Evolutionary conservation across 2,888 invertebrate species (phyloP), one percentile per base, ranked within the genome.

Genomic region (Polydrusus pterygomalis): DNA sequence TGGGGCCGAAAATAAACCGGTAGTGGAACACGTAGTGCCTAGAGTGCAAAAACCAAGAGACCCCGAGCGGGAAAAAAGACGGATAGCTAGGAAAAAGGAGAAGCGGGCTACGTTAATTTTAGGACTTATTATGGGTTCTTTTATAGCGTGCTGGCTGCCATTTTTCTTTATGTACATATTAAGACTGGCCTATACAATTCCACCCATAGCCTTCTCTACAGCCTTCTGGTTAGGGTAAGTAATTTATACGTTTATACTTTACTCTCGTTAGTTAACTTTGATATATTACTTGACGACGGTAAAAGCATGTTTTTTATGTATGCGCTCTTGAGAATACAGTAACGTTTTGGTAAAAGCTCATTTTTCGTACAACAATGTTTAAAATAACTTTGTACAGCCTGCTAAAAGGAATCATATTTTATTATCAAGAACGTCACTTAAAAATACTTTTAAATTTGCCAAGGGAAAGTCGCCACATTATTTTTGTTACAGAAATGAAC

Each of bases 101-200:
- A 95, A 99, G 84, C 90, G 99, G 58, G 99, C 99, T 1, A 99
- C 98, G 0, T 89, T 99, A 25, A 98, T 99, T 80, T 89, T 99
- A 80, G 99, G 99, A 47, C 92, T 99, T 77, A 98, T 99, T 81
- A 97, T 99, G 96, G 98, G 97, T 78, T 97, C 98, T 82, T 99
- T 99, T 87, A 98, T 99, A 83, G 94, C 97, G 74, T 98, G 98
- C 86, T 98, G 99, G 99, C 90, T 99, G 85, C 99, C 99, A 0
- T 99, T 99, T 89, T 99, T 99, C 91, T 94, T 96, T 86, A 91
- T 97, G 79, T 97, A 97, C 87, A 96, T 97, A 83, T 88, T 97
- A 70, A 93, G 94, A 85, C 95, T 97, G 9, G 91, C 95, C 73
- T 94, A 95, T 87, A 89, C 92, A 62, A 95, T 97, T 84, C 96